Percentiles rank a stretch among this genome's conserved stretches.
Conservation (phyloP, 2,797 vertebrate genomes). For the Sphenodon punctatus region DNA sequence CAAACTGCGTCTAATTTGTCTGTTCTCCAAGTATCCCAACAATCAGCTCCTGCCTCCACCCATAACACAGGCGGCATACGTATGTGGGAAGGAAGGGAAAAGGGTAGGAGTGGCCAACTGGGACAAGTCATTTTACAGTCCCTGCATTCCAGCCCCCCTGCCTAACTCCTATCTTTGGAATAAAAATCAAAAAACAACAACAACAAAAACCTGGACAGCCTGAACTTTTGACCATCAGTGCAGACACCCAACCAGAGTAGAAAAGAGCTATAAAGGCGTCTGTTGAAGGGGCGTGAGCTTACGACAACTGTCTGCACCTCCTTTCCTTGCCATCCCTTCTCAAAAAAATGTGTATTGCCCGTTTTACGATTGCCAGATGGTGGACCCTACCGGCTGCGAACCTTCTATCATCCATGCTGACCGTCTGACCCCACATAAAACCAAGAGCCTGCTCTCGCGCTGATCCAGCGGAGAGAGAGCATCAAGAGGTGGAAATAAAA, state of each 20-base stretch:
- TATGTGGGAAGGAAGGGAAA: background rate
- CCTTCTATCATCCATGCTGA: slow-evolving; percentile 78
- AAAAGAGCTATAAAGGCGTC: slow-evolving; percentile 66
- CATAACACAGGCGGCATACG: background rate
- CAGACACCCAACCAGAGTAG: slow-evolving; percentile 67
- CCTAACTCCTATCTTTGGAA: slow-evolving; percentile 60
- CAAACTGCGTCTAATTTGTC: background rate
- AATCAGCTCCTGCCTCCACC: background rate
- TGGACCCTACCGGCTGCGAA: slow-evolving; percentile 73
- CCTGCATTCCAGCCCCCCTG: slow-evolving; percentile 46
- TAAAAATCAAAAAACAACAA: slow-evolving; percentile 8
- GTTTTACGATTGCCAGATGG: slow-evolving; percentile 92
- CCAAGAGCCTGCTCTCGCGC: slow-evolving; percentile 17
- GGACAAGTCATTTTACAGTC: slow-evolving; percentile 50
- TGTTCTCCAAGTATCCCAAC: background rate
- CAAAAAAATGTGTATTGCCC: slow-evolving; percentile 77
- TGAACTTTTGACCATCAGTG: slow-evolving; percentile 80
- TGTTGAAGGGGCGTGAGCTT: slow-evolving; percentile 44
- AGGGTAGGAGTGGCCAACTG: background rate
- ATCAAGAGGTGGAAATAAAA: background rate
- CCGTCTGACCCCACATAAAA: slow-evolving; percentile 87
- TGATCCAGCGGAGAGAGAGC: background rate
- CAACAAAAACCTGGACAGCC: slow-evolving; percentile 52
- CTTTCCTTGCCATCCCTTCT: slow-evolving; percentile 64
- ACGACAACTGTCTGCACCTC: slow-evolving; percentile 67